phyloP scores from a whole-genome alignment of 2,113 vertebrate species.

The Phyllopteryx taeniolatus region DNA sequence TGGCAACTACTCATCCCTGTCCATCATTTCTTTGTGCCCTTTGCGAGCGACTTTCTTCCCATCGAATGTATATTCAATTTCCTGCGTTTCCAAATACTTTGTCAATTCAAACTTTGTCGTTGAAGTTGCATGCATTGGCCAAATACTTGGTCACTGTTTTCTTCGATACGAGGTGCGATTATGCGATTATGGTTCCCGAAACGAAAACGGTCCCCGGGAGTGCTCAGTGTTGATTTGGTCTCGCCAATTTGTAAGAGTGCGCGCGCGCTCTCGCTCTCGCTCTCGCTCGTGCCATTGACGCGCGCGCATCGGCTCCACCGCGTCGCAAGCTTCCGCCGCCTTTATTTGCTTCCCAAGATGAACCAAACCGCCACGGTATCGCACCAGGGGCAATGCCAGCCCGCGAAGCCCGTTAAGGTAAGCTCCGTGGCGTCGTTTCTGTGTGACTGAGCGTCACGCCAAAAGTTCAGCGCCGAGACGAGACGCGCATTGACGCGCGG shows the following conservation, averaged over 20 bases:
- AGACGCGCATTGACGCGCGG: constrained; percentile 53
- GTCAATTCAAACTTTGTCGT: background rate
- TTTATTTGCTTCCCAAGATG: constrained; percentile 75
- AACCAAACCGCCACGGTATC: constrained; percentile 88
- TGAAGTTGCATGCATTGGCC: background rate
- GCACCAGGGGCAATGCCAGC: constrained; percentile 84
- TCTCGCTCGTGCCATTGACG: background rate
- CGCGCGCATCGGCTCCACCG: background rate
- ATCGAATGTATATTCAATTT: background rate
- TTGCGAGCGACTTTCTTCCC: background rate
- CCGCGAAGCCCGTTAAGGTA: constrained; percentile 83
- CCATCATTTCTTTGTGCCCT: background rate
- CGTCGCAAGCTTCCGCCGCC: too few relatives aligned
- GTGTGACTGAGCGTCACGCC: background rate
- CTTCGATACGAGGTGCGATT: too few relatives aligned
- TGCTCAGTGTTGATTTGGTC: background rate
- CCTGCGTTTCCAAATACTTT: background rate
- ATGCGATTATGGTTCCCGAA: too few relatives aligned
- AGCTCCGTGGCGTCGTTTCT: too few relatives aligned
- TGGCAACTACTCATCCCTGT: background rate
- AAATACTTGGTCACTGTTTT: too few relatives aligned
- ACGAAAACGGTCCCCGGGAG: background rate
- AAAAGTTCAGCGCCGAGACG: constrained; percentile 27
- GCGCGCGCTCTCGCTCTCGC: background rate
- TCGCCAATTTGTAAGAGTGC: background rate